phyloP scores from a whole-genome alignment of 2,888 invertebrate species.

The Rhaphigaster nebulosa region DNA sequence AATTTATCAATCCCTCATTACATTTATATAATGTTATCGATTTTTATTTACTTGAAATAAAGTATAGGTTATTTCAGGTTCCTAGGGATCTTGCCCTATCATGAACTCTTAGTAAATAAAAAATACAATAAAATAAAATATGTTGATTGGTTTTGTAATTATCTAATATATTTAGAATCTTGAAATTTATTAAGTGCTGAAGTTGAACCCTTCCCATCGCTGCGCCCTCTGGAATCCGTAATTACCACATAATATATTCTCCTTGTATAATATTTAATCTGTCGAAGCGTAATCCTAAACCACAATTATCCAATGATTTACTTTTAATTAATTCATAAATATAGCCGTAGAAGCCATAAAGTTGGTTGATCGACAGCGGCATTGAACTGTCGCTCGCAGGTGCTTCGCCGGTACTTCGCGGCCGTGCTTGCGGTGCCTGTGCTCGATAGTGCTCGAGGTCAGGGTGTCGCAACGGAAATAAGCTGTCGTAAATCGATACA shows the following conservation, averaged over 20 bases:
- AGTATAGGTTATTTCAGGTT: too few species aligned
- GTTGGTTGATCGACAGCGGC: neutral
- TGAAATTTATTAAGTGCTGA: neutral
- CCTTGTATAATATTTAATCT: neutral
- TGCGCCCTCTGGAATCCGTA: neutral
- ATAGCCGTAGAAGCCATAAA: neutral
- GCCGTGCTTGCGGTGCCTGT: neutral
- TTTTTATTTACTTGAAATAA: too few species aligned
- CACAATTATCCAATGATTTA: neutral
- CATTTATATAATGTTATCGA: too few species aligned
- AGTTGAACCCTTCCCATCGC: neutral
- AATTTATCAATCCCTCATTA: too few species aligned
- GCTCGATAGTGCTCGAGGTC: neutral
- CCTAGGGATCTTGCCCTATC: too few species aligned
- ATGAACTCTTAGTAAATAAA: too few species aligned
- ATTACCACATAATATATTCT: neutral
- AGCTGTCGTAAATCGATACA: neutral
- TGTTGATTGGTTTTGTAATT: neutral
- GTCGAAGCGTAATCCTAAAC: neutral
- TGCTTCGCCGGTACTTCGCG: neutral
- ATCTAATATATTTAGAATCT: neutral
- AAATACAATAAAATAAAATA: neutral
- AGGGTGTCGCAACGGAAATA: neutral
- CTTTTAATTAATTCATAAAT: constrained; percentile 15
- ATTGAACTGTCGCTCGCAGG: neutral